phyloP scores from a whole-genome alignment of 2,797 vertebrate species.

The Silurus lanzhouensis region DNA sequence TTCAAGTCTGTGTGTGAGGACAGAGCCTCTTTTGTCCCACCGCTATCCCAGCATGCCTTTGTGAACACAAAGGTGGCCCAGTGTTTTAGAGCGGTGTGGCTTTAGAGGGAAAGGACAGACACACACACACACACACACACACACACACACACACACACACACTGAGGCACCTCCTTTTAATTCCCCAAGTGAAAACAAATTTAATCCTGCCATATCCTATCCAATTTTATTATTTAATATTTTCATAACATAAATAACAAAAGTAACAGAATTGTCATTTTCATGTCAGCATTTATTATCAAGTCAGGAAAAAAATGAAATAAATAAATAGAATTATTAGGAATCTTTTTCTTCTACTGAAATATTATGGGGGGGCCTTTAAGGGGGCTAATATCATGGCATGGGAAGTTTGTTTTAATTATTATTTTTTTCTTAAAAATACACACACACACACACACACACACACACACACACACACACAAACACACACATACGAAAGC shows the following conservation, averaged over 20 bases:
- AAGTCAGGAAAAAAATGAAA: not conserved
- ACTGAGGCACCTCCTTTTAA: not conserved
- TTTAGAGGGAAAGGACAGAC: constrained; percentile 16
- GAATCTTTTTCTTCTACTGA: too few species aligned
- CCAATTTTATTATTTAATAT: too few species aligned
- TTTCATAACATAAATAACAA: not conserved
- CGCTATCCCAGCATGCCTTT: constrained; percentile 40
- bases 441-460: too few species aligned
- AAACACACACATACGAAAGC: not conserved
- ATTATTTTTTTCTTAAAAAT: too few species aligned
- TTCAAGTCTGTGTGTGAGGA: constrained; percentile 36
- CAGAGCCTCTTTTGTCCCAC: constrained; percentile 50
- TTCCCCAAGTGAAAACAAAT: not conserved
- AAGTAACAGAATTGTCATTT: not conserved
- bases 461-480: too few species aligned
- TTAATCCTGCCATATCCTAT: not conserved
- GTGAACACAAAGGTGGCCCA: constrained; percentile 51
- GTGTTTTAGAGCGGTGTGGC: constrained; percentile 35
- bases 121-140: not conserved
- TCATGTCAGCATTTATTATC: not conserved
- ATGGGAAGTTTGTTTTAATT: too few species aligned
- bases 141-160: not conserved
- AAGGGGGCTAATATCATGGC: too few species aligned
- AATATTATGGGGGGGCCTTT: too few species aligned
- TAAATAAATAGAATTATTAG: not conserved